Evolutionary conservation across 2,888 invertebrate genomes (phyloP), one percentile per base, ranked within the genome.

Genomic region (Atethmia centrago): DNA sequence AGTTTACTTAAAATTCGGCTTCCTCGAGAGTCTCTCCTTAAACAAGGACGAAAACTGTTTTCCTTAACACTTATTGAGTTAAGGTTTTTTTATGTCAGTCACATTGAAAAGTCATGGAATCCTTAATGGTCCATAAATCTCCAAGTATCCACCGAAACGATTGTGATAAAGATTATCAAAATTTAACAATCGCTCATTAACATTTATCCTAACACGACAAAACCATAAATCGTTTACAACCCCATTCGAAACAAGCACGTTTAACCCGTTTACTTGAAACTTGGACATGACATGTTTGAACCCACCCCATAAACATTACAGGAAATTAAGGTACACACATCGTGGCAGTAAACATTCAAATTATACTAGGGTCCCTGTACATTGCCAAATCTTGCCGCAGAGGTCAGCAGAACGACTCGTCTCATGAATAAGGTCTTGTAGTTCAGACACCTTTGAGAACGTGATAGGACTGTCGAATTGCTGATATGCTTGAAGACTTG

Each of bases 371-470:
- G 87, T 83, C 82, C 79, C 76, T 63, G 77, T 84, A 87, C 90
- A 90, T 90, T 90, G 87, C 86, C 81, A 88, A 89, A 89, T 89
- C 89, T 88, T 88, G 84, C 82, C 83, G 74, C 84, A 85, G 77
- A 88, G 90, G 90, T 90, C 88, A 88, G 82, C 56, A 79, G 75
- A 85, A 88, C 86, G 85, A 85, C 87, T 85, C 79, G 84, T 77
- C 88, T 90, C 90, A 90, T 92, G 90, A 93, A 91, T 91, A 90
- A 86, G 77, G 71, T 65, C 87, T 83, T 89, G 89, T 90, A 87
- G 81, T 70, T 89, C 70, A 83, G 82, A 84, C 90, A 92, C 91
- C 92, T 91, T 83, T 58, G 66, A 10, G 12, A 25, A 77, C 86
- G 85, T 85, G 85, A 84, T 42, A 12, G 4, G 73, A 61, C 19